A percentile compares a stretch with the other conserved stretches of the same genome.
Conservation (phyloP, 2,888 invertebrate species). For the Mellilla xanthometata region DNA sequence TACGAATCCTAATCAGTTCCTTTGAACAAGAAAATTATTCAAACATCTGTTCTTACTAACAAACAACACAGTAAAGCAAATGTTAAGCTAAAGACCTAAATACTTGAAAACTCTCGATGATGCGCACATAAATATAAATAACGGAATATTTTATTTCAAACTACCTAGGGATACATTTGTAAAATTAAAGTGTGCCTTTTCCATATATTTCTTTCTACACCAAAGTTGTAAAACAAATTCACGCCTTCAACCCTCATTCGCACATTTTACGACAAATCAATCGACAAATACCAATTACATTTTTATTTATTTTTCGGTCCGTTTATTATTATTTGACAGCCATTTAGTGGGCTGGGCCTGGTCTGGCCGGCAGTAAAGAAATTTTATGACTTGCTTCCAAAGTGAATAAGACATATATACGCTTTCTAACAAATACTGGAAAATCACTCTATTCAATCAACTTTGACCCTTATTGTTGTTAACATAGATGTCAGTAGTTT, state of each 20-base stretch:
- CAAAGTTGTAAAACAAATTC: not conserved
- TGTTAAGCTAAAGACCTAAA: too few species aligned
- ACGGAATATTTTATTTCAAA: too few species aligned
- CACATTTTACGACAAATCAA: slow-evolving; percentile 31
- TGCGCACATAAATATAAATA: too few species aligned
- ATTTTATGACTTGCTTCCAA: slow-evolving; percentile 37
- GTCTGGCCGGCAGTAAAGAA: slow-evolving; percentile 37
- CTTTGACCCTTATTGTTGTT: slow-evolving; percentile 25
- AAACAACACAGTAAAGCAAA: too few species aligned
- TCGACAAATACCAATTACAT: slow-evolving; percentile 27
- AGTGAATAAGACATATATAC: slow-evolving; percentile 40
- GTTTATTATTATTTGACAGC: slow-evolving; percentile 44
- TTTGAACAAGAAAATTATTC: too few species aligned
- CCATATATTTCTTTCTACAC: too few species aligned
- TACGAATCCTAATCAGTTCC: too few species aligned
- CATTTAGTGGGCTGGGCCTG: slow-evolving; percentile 36
- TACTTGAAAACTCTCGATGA: too few species aligned
- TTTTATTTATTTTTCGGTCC: slow-evolving; percentile 38
- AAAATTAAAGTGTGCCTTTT: too few species aligned
- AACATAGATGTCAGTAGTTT: slow-evolving; percentile 16
- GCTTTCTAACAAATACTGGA: slow-evolving; percentile 19
- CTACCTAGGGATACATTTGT: too few species aligned
- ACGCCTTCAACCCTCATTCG: slow-evolving; percentile 1
- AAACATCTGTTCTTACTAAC: too few species aligned
- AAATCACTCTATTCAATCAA: slow-evolving; percentile 15